phyloP scores from a whole-genome alignment of 2,797 vertebrate species.

The Squalus acanthias region DNA sequence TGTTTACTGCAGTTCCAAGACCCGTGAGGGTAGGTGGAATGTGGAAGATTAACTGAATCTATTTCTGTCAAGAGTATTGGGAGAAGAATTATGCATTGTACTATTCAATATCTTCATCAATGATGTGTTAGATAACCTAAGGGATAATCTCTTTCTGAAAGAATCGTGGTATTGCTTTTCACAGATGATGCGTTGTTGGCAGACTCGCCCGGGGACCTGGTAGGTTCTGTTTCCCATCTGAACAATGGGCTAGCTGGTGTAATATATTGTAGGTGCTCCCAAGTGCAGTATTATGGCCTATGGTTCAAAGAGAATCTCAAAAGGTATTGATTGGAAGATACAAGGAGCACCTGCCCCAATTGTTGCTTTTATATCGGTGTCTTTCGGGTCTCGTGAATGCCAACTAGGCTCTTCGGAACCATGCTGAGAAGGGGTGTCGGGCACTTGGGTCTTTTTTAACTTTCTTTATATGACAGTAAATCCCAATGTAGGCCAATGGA shows the following conservation, averaged over 20 bases:
- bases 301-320: neutral
- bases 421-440: too few relatives aligned
- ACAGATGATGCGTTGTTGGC: too few relatives aligned
- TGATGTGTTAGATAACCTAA: neutral
- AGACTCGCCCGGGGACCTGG: too few relatives aligned
- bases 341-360: neutral
- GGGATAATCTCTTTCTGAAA: neutral
- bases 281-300: neutral
- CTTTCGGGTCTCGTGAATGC: neutral
- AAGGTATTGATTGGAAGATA: neutral
- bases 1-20: neutral
- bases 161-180: neutral
- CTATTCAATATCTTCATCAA: neutral
- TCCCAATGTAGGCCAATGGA: too few relatives aligned
- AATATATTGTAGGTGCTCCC: neutral
- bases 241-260: neutral
- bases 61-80: neutral
- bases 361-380: neutral
- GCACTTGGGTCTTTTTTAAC: too few relatives aligned
- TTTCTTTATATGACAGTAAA: neutral
- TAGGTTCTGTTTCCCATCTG: too few relatives aligned
- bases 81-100: neutral
- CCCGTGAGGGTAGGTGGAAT: neutral
- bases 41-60: neutral
- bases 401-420: neutral